Evolutionary conservation across 2,797 vertebrate species (phyloP).

Genomic region (Schizopygopsis malacanthus): DNA sequence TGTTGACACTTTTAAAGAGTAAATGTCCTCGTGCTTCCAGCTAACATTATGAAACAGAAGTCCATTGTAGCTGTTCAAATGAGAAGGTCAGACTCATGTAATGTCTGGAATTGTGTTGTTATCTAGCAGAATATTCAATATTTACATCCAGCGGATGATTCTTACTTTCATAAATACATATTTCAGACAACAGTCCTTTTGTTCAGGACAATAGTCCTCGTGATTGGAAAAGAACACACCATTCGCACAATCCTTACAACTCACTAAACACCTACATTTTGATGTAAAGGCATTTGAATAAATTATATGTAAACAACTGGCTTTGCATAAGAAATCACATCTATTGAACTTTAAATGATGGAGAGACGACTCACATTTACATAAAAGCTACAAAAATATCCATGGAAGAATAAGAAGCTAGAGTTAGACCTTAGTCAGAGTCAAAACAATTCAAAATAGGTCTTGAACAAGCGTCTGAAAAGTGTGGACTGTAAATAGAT

Average conservation of each 20-base stretch:
- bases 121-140: slow-evolving; percentile 13
- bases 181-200: not conserved
- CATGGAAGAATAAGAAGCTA: not conserved
- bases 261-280: not conserved
- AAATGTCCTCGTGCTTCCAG: slow-evolving; percentile 6
- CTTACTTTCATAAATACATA: not conserved
- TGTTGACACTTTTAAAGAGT: slow-evolving; percentile 11
- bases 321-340: not conserved
- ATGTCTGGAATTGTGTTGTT: slow-evolving; percentile 18
- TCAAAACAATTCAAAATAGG: not conserved
- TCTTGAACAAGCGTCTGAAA: not conserved
- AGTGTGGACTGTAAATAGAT: too few species aligned
- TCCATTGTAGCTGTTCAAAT: slow-evolving; percentile 3
- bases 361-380: not conserved
- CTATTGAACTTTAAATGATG: not conserved
- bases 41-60: slow-evolving; percentile 8
- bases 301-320: not conserved
- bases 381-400: not conserved
- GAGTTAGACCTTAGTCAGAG: not conserved
- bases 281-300: not conserved
- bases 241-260: not conserved
- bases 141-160: too few species aligned
- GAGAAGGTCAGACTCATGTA: slow-evolving; percentile 24
- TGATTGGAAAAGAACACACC: not conserved
- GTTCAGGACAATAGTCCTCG: not conserved